These are phyloP conservation scores for Chrysotoxum bicinctum DNA, from an alignment of 2,888 invertebrate genomes.

Conservation along the genomic window DNA sequence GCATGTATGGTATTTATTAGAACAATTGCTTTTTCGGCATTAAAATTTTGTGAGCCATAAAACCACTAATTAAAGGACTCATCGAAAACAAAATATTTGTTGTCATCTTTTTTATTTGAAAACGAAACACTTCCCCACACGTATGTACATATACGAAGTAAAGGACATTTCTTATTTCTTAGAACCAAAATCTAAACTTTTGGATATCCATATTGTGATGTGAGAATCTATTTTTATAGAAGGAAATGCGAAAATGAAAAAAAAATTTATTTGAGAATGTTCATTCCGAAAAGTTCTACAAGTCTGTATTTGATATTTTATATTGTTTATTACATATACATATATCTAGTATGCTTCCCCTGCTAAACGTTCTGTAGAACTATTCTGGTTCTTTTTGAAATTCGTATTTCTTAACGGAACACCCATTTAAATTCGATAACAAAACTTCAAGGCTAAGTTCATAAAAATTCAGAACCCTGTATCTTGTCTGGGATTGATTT, in stretches of 20 bases:
- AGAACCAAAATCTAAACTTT: not conserved
- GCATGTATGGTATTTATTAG: not conserved
- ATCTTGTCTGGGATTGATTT: not conserved
- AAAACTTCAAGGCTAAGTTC: slow-evolving; percentile 70
- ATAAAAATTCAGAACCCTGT: slow-evolving; percentile 45
- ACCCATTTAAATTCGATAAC: slow-evolving; percentile 65
- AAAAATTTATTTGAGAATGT: slow-evolving; percentile 33
- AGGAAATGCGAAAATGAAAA: slow-evolving; percentile 38
- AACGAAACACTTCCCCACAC: not conserved
- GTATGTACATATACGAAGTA: not conserved
- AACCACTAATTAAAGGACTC: not conserved
- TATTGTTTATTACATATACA: not conserved
- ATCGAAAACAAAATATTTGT: not conserved
- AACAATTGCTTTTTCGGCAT: not conserved
- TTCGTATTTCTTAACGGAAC: slow-evolving; percentile 51
- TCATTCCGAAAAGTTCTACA: slow-evolving; percentile 20
- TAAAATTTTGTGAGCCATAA: not conserved
- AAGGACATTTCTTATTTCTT: not conserved
- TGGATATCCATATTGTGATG: not conserved
- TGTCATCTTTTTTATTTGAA: not conserved
- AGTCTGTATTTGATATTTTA: not conserved
- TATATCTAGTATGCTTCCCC: not conserved
- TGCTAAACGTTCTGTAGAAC: not conserved
- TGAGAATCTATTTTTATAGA: slow-evolving; percentile 53
- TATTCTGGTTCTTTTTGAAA: slow-evolving; percentile 39